These are phyloP conservation scores for Solen grandis DNA, from an alignment of 1,140 invertebrate genomes.

Conservation along the genomic window DNA sequence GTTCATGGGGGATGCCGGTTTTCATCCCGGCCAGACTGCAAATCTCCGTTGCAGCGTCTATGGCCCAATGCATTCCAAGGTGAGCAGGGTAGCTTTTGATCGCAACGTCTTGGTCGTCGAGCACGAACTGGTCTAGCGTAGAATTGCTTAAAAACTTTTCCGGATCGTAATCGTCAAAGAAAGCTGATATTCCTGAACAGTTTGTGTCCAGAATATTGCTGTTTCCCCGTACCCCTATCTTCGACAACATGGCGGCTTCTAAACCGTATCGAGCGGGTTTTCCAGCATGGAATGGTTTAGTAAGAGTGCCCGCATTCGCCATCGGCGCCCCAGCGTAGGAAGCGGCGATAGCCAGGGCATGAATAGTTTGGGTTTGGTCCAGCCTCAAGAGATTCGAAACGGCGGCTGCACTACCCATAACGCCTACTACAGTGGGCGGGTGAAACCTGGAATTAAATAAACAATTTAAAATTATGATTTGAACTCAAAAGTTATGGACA, in stretches of 20 bases:
- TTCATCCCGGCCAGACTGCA: conserved; percentile 40
- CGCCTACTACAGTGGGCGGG: conserved; percentile 73
- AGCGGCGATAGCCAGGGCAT: conserved; percentile 71
- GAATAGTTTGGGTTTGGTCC: conserved; percentile 59
- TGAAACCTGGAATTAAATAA: conserved; percentile 64
- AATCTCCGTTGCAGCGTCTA: conserved; percentile 65
- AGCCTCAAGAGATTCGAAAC: conserved; percentile 65
- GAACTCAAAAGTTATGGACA: no score
- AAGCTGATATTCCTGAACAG: conserved; percentile 68
- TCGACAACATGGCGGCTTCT: conserved; percentile 70
- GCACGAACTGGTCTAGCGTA: conserved; percentile 53
- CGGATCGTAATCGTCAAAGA: conserved; percentile 71
- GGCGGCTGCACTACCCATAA: conserved; percentile 76
- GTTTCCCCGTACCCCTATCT: conserved; percentile 71
- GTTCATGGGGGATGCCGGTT: conserved; percentile 1
- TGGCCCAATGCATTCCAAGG: conserved; percentile 75
- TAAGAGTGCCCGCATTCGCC: conserved; percentile 75
- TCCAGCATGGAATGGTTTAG: conserved; percentile 72
- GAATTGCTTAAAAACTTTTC: conserved; percentile 45
- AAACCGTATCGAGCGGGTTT: conserved; percentile 73
- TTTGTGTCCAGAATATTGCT: conserved; percentile 68
- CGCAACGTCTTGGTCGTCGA: conserved; percentile 70
- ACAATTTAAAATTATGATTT: not conserved
- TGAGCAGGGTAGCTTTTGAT: conserved; percentile 73
- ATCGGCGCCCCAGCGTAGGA: conserved; percentile 75